A percentile compares a stretch with the other conserved stretches of the same genome.
Evolutionary conservation across 2,888 invertebrate species (phyloP).

Genomic region (Aleiodes testaceus): DNA sequence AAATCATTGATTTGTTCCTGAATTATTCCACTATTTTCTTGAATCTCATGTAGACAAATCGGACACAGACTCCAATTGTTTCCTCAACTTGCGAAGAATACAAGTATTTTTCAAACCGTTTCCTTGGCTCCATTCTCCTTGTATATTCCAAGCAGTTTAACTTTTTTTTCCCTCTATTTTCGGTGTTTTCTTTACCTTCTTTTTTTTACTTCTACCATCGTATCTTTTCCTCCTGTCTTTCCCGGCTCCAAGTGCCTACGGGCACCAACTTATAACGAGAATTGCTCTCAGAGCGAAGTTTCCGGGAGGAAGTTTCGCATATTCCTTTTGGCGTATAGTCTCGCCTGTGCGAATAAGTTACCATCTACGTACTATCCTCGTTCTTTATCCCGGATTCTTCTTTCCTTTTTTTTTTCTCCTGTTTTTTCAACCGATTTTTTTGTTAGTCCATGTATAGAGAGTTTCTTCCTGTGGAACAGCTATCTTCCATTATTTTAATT

Average conservation of each 20-base stretch:
- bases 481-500: slow-evolving; percentile 5
- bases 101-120: not conserved
- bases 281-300: slow-evolving; percentile 63
- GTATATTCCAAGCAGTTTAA: slow-evolving; percentile 36
- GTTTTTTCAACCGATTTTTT: slow-evolving; percentile 17
- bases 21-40: not conserved
- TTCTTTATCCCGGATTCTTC: slow-evolving; percentile 31
- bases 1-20: too few relatives aligned
- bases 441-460: slow-evolving; percentile 15
- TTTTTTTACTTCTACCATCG: not conserved
- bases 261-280: slow-evolving; percentile 67
- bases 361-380: slow-evolving; percentile 38
- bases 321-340: slow-evolving; percentile 50
- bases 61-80: not conserved
- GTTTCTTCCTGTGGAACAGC: slow-evolving; percentile 7
- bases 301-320: slow-evolving; percentile 56
- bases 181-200: not conserved
- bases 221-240: slow-evolving; percentile 21
- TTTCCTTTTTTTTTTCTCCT: slow-evolving; percentile 20
- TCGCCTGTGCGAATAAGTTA: slow-evolving; percentile 50
- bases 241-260: slow-evolving; percentile 41
- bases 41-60: not conserved
- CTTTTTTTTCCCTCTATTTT: slow-evolving; percentile 6
- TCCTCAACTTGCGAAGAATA: slow-evolving; percentile 1
- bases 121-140: slow-evolving; percentile 17